Evolutionary conservation across 30 jellyfish, hydroid and myxozoan species (phyloP), one percentile per base, ranked within the genome.

Genomic region (Aurelia sp.): DNA sequence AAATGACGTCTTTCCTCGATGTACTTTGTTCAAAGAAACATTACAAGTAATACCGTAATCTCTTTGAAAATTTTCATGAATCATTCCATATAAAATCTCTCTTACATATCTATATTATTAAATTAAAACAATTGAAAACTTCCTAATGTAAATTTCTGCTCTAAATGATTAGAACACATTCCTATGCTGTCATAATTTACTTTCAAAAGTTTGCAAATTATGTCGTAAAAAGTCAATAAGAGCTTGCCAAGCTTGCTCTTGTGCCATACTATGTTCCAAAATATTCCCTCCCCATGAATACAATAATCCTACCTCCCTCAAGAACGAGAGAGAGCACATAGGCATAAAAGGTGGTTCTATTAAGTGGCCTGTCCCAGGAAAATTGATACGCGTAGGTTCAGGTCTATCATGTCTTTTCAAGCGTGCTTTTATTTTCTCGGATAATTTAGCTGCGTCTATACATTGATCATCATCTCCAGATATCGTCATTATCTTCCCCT

Each of bases 171-270:
- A 10, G 55, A 44, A 44, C 55, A 44, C 2, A 44, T 10, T 44
- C 15, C 13, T n/a, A 61, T 61, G 55, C 10, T 44, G 13, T 44
- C 55, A 44, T 44, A 44, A 44, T 44, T 44, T 44, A 44, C 55
- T 44, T 44, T 44, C 55, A 8, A 44, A 12, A 7, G 10, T 44
- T 44, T 44, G 15, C 2, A 74, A 58, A 51, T 74, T 84, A 3
- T 61, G n/a, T 18, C 74, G 41, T 69, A 84, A 31, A 41, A 84
- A 84, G 10, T 40, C 22, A 23, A 71, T 19, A 12, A 84, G 73
- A 48, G 44, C 74, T 57, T 72, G 73, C 93, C 93, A 84, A 18
- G 93, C 59, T 44, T 84, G 87, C 44, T 22, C 72, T 31, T 78
- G 80, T 10, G 93, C 93, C 15, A 71, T 52, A 18, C 44, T 57